Evolutionary conservation across 2,888 invertebrate genomes (phyloP).

Genomic region (Hemicrepidius hirtus): DNA sequence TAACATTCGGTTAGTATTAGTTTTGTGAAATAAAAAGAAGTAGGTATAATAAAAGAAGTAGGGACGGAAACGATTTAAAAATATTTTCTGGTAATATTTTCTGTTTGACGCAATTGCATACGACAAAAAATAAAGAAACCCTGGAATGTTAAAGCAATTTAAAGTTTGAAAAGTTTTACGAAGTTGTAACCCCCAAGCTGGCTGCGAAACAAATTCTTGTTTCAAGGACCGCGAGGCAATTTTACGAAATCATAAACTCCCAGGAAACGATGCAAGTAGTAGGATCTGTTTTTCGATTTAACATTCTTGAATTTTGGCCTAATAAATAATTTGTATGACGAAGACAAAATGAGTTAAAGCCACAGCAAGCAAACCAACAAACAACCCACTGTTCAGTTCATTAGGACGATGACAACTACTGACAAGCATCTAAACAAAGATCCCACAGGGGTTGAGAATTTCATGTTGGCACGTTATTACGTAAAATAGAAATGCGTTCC

Average conservation of each 20-base stretch:
- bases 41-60: too few species aligned
- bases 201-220: constrained; percentile 14
- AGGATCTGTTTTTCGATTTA: background rate
- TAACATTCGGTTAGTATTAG: too few species aligned
- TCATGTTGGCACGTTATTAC: constrained; percentile 16
- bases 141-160: constrained; percentile 24
- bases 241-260: constrained; percentile 5
- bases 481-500: background rate
- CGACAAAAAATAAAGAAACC: constrained; percentile 6
- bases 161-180: constrained; percentile 14
- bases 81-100: constrained; percentile 1
- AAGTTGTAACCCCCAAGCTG: background rate
- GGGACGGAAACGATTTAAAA: background rate
- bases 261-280: background rate
- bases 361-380: constrained; percentile 10
- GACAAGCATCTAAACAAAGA: constrained; percentile 27
- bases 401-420: constrained; percentile 32
- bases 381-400: constrained; percentile 14
- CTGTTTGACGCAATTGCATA: constrained; percentile 12
- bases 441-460: constrained; percentile 16
- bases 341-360: constrained; percentile 14
- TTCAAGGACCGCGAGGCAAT: constrained; percentile 13
- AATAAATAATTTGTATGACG: constrained; percentile 19
- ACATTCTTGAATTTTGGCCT: background rate
- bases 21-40: background rate